These are phyloP conservation scores for Notospermus geniculatus DNA, from an alignment of 1,140 invertebrate genomes.

Conservation along the genomic window DNA sequence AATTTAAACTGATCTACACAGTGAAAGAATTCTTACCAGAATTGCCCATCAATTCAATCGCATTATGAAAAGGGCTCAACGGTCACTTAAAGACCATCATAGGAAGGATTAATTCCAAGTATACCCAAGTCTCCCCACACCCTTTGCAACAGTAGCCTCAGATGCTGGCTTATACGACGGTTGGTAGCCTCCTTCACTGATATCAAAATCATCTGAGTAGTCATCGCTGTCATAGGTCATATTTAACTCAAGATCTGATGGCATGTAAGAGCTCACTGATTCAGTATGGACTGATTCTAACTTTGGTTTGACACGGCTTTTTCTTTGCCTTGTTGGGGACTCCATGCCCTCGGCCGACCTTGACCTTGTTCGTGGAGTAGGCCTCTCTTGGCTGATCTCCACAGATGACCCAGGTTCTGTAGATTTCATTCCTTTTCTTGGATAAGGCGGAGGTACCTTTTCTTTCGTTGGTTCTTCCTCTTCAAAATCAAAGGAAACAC, in stretches of 20 bases:
- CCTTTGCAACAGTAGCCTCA: too few relatives aligned
- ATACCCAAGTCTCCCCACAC: too few relatives aligned
- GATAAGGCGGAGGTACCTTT: neutral
- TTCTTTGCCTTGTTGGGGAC: neutral
- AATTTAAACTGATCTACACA: too few relatives aligned
- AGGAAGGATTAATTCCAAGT: too few relatives aligned
- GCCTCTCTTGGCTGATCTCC: neutral
- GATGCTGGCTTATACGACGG: too few relatives aligned
- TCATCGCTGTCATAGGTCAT: slow-evolving; percentile 27
- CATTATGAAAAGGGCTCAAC: too few relatives aligned
- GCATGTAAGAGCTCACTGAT: slow-evolving; percentile 48
- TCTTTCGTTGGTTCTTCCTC: neutral
- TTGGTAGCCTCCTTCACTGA: slow-evolving; percentile 17
- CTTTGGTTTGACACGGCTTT: neutral
- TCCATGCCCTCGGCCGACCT: neutral
- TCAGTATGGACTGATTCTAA: slow-evolving; percentile 46
- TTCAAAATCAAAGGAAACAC: slow-evolving; percentile 1
- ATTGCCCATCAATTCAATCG: too few relatives aligned
- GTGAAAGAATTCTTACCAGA: too few relatives aligned
- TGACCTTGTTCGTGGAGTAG: neutral
- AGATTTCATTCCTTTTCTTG: neutral
- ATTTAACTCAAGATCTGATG: slow-evolving; percentile 37
- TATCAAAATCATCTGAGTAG: slow-evolving; percentile 45
- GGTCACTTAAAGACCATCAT: too few relatives aligned
- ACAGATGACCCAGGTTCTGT: neutral